A percentile compares a stretch with the other conserved stretches of the same genome.
Evolutionary conservation across 1,140 invertebrate genomes (phyloP).

Genomic region (Aphelenchoides fujianensis): DNA sequence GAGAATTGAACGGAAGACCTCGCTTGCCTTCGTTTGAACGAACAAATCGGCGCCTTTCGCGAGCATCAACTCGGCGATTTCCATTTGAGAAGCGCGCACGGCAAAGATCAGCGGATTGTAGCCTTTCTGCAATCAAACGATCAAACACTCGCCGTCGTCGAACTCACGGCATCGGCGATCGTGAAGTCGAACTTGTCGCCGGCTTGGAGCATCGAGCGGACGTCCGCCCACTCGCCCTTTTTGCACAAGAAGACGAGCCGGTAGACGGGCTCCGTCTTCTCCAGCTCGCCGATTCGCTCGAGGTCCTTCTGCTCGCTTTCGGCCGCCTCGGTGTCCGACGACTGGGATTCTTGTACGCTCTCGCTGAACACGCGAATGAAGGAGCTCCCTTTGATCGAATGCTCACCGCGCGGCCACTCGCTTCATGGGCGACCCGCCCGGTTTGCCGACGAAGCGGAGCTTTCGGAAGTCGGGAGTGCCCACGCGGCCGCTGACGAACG

Average conservation of each 20-base stretch:
- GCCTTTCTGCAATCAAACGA: slow-evolving; percentile 40
- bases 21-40: slow-evolving; percentile 46
- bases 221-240: slow-evolving; percentile 51
- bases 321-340: slow-evolving; percentile 15
- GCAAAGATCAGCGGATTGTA: slow-evolving; percentile 56
- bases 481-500: neutral
- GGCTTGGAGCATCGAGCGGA: slow-evolving; percentile 36
- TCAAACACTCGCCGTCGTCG: slow-evolving; percentile 22
- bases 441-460: neutral
- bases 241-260: slow-evolving; percentile 50
- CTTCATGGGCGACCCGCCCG: neutral
- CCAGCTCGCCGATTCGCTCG: slow-evolving; percentile 25
- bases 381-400: neutral
- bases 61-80: slow-evolving; percentile 48
- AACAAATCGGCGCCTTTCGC: slow-evolving; percentile 53
- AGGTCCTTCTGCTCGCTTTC: slow-evolving; percentile 27
- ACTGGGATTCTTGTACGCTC: neutral
- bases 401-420: neutral
- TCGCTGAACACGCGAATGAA: neutral
- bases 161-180: slow-evolving; percentile 41
- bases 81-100: slow-evolving; percentile 45
- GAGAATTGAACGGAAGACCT: neutral
- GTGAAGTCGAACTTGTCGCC: slow-evolving; percentile 35
- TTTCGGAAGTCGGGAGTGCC: slow-evolving; percentile 13
- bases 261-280: slow-evolving; percentile 41